Percentiles rank a stretch among this genome's conserved stretches.
phyloP scores from a whole-genome alignment of 2,797 vertebrate species.

The Rhinoraja longicauda region DNA sequence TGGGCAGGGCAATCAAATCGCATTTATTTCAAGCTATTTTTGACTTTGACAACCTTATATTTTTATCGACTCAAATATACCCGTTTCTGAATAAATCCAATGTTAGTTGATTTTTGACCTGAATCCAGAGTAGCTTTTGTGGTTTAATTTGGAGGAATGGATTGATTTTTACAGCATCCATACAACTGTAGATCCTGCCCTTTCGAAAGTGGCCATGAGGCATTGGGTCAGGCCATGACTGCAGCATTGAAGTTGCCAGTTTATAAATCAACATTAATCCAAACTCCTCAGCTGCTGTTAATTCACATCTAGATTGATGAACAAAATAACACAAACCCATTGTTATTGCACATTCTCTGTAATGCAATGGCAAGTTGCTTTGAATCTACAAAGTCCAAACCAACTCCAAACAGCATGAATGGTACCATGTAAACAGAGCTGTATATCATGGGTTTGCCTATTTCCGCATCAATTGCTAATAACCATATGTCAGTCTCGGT shows the following conservation, averaged over 20 bases:
- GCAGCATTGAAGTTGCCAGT: not conserved
- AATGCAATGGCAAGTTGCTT: not conserved
- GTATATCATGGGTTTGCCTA: not conserved
- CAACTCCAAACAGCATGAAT: constrained; percentile 16
- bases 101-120: not conserved
- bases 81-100: not conserved
- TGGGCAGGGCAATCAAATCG: not conserved
- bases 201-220: not conserved
- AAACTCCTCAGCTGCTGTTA: not conserved
- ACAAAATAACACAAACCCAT: not conserved
- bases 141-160: not conserved
- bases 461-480: constrained; percentile 24
- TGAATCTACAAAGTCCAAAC: not conserved
- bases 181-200: not conserved
- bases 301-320: not conserved
- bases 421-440: not conserved
- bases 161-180: no score
- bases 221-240: not conserved
- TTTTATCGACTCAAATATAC: not conserved
- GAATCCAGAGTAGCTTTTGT: not conserved
- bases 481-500: constrained; percentile 17
- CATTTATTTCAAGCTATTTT: not conserved
- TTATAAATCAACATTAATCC: not conserved
- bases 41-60: not conserved
- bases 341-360: not conserved